Evolutionary conservation across 1,140 invertebrate species (phyloP).

Genomic region (Brachionus manjavacas): DNA sequence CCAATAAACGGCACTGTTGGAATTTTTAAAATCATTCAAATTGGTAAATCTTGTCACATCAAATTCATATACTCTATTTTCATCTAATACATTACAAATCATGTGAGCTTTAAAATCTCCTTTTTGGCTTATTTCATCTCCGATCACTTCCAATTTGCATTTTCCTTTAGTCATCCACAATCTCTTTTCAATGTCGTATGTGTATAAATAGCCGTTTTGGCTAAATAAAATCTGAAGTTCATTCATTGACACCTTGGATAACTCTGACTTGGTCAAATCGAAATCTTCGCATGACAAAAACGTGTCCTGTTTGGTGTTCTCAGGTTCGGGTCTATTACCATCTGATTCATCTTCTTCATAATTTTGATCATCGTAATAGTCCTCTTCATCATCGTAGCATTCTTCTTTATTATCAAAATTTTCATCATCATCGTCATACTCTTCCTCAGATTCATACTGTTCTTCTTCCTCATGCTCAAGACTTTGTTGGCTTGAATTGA

Average conservation of each 20-base stretch:
- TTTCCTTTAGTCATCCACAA: background rate
- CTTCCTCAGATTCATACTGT: background rate
- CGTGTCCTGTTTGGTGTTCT: constrained; percentile 4
- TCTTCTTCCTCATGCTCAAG: background rate
- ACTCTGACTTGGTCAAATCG: background rate
- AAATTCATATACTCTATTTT: background rate
- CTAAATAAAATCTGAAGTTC: constrained; percentile 6
- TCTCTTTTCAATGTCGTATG: background rate
- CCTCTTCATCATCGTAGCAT: background rate
- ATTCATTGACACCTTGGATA: background rate
- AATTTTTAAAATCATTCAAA: constrained; percentile 10
- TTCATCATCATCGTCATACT: background rate
- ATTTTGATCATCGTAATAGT: constrained; percentile 1
- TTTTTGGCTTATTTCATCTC: constrained; percentile 29
- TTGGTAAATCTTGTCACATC: background rate
- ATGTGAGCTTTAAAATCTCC: constrained; percentile 3
- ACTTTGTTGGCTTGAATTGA: constrained; percentile 10
- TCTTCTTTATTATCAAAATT: background rate
- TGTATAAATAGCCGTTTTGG: background rate
- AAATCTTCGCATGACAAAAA: constrained; percentile 24
- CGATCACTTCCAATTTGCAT: background rate
- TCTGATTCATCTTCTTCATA: background rate
- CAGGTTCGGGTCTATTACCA: background rate
- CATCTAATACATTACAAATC: background rate
- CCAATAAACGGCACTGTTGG: background rate